These are phyloP conservation scores for Periophthalmus magnuspinnatus DNA, from an alignment of 2,797 vertebrate species.

Conservation along the genomic window DNA sequence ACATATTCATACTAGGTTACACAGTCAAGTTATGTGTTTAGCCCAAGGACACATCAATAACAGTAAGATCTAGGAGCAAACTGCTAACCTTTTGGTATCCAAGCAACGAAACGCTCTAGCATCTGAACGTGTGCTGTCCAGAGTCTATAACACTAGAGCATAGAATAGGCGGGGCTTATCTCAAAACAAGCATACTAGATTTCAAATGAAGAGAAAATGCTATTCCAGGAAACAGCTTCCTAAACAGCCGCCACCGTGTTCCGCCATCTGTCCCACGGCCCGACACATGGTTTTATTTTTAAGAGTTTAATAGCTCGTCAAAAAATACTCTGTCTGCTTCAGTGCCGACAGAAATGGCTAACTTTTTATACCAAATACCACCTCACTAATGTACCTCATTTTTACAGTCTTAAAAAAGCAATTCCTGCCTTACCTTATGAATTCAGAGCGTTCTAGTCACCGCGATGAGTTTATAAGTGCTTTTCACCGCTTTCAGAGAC, in stretches of 20 bases:
- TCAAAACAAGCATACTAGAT: slow-evolving; percentile 42
- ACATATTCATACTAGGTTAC: no score
- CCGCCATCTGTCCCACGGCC: slow-evolving; percentile 41
- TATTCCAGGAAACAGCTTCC: slow-evolving; percentile 28
- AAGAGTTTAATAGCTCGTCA: neutral
- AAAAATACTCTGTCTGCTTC: neutral
- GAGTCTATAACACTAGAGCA: slow-evolving; percentile 21
- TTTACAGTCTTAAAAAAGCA: no score
- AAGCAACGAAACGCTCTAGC: no score
- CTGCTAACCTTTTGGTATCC: no score
- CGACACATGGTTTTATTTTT: neutral
- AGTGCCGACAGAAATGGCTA: neutral
- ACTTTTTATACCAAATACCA: neutral
- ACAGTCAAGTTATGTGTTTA: no score
- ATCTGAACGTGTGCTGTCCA: neutral
- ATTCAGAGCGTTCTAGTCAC: no score
- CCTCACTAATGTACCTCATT: neutral
- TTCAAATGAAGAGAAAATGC: slow-evolving; percentile 49
- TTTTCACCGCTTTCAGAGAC: no score
- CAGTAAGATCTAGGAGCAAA: no score
- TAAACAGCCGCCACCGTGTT: slow-evolving; percentile 41
- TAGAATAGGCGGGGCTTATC: slow-evolving; percentile 23
- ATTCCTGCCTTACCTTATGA: no score
- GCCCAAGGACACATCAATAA: no score
- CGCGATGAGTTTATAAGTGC: no score